phyloP scores from a whole-genome alignment of 1,140 invertebrate genomes.

The Centruroides sculpturatus region DNA sequence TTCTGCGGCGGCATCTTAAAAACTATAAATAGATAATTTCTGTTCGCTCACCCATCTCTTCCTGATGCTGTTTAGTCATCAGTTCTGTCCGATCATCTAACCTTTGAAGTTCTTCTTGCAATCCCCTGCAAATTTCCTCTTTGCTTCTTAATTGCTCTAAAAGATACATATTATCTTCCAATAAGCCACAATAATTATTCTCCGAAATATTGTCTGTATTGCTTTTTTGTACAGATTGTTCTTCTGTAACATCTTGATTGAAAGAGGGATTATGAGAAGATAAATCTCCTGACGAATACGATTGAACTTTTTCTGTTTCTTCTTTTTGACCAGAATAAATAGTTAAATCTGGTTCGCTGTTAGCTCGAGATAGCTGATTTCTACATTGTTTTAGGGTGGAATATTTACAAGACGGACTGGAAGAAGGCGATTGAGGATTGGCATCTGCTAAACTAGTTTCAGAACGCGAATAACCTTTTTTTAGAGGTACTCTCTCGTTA shows the following conservation, averaged over 20 bases:
- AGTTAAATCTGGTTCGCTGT: conserved; percentile 23
- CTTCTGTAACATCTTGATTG: too few relatives aligned
- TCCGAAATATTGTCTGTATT: background rate
- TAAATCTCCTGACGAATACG: too few relatives aligned
- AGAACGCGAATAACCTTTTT: conserved; percentile 42
- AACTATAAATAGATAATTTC: conserved; percentile 10
- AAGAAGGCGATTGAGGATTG: conserved; percentile 19
- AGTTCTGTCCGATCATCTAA: conserved; percentile 27
- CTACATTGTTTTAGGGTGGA: background rate
- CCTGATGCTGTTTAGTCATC: conserved; percentile 23
- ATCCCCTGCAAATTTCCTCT: conserved; percentile 30
- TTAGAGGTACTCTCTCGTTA: conserved; percentile 13
- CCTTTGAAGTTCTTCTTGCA: conserved; percentile 31
- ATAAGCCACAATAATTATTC: conserved; percentile 21
- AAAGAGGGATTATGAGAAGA: too few relatives aligned
- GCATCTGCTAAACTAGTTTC: conserved; percentile 47
- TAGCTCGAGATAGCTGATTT: conserved; percentile 20
- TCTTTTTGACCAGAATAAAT: too few relatives aligned
- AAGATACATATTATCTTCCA: conserved; percentile 35
- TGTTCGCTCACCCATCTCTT: conserved; percentile 24
- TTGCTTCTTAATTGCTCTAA: conserved; percentile 32
- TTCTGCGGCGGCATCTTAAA: background rate
- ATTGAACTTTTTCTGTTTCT: background rate
- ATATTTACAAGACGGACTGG: background rate
- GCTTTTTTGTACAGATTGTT: too few relatives aligned